phyloP scores from a whole-genome alignment of 2,888 invertebrate species.

The Cyaniris semiargus region DNA sequence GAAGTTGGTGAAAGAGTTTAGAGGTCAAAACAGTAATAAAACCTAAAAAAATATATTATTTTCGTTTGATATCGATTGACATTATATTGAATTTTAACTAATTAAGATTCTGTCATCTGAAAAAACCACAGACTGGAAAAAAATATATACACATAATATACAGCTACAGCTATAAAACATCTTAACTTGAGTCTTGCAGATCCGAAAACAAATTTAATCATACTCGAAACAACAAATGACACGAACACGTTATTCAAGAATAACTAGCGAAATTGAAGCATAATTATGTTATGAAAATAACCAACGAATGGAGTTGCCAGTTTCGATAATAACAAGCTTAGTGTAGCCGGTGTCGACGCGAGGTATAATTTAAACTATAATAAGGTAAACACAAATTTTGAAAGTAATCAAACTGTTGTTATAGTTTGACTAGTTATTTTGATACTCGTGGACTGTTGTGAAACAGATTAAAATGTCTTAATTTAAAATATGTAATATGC shows the following conservation, averaged over 20 bases:
- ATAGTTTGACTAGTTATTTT: background rate
- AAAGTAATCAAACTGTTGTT: conserved; percentile 5
- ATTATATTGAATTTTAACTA: background rate
- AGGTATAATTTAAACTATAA: conserved; percentile 19
- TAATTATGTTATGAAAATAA: conserved; percentile 7
- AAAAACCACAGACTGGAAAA: too few species aligned
- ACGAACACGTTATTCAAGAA: background rate
- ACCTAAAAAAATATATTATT: too few species aligned
- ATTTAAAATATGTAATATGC: too few species aligned
- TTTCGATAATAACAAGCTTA: conserved; percentile 16
- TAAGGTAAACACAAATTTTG: conserved; percentile 11
- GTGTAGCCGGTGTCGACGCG: background rate
- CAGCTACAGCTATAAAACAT: too few species aligned
- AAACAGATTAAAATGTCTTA: background rate
- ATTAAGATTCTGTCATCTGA: too few species aligned
- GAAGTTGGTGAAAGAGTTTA: too few species aligned
- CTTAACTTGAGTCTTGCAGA: too few species aligned
- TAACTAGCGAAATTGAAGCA: background rate
- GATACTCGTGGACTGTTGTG: background rate
- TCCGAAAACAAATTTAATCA: background rate
- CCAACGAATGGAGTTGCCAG: background rate
- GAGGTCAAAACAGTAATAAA: too few species aligned
- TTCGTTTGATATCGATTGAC: too few species aligned
- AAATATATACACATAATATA: too few species aligned
- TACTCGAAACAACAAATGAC: background rate